Conservation (phyloP, 2,888 invertebrate species). For the Sceliomorpha sp. region DNA sequence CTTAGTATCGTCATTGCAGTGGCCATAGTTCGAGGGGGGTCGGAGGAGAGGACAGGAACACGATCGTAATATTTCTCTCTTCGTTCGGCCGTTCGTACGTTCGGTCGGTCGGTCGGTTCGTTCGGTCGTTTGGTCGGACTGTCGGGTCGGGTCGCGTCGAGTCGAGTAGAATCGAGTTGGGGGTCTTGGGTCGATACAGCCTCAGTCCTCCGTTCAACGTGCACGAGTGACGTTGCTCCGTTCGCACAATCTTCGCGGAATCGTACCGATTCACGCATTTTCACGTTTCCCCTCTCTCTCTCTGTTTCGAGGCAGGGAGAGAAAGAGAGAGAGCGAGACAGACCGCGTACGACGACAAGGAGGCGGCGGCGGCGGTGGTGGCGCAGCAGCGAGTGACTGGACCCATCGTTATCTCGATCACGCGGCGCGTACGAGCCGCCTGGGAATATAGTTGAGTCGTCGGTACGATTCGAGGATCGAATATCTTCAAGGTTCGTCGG, state of each 20-base stretch:
- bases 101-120: constrained; percentile 31
- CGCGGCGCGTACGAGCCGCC: no score
- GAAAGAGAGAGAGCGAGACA: not conserved
- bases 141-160: constrained; percentile 75
- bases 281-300: constrained; percentile 21
- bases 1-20: no score
- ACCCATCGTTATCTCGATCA: no score
- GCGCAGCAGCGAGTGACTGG: no score
- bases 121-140: constrained; percentile 40
- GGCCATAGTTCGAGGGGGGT: no score
- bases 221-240: constrained; percentile 76
- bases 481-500: no score
- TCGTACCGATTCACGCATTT: constrained; percentile 14
- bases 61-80: not conserved
- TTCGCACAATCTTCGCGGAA: constrained; percentile 8
- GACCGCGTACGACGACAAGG: no score
- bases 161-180: constrained; percentile 69
- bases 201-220: constrained; percentile 83
- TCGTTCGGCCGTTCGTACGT: constrained; percentile 23
- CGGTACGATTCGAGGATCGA: no score
- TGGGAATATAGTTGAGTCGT: no score
- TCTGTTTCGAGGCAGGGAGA: constrained; percentile 3
- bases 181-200: constrained; percentile 80
- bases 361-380: no score
- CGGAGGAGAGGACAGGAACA: no score